Evolutionary conservation across 1,140 invertebrate genomes (phyloP), one percentile per base, ranked within the genome.

Genomic region (Globodera rostochiensis): DNA sequence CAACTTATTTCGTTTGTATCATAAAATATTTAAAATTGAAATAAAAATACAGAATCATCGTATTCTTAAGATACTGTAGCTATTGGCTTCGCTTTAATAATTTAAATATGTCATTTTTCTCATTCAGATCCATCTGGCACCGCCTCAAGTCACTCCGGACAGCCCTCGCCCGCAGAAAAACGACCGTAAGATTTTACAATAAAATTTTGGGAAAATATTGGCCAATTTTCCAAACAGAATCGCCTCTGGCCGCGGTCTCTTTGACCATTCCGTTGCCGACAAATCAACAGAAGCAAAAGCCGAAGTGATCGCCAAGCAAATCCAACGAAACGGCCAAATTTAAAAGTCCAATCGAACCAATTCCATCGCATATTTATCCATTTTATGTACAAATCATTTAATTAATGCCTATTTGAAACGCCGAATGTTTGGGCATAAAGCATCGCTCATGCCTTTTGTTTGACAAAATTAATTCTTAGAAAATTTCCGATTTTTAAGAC

Each of bases 101-200:
- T 53, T 53, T 13, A 69, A 69, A 71, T 15, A 21, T 45, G 25
- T 11, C 25, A 21, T 71, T 19, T 19, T 6, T 11, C 11, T 21
- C 19, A 13, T 9, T 25, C 76, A 78, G 70, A 70, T 50, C 11
- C 76, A 70, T 69, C 46, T 78, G 66, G 76, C 76, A 25, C 76
- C 76, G 25, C 76, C 76, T 45, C 25, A 66, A 21, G 25, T 78
- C 70, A 50, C 76, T 64, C 76, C 76, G 15, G 76, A 78, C 25
- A 78, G 76, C 49, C 76, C 76, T 46, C 64, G 76, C 9, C 76
- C 76, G 66, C 76, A 78, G 50, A 78, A 78, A 67, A 78, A 50
- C 69, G 76, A 78, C 49, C 76, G 76, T 78, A 70, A 66, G 21
- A 45, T 78, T 36, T 15, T 21, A 45, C 46, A 36, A 36, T 36